These are phyloP conservation scores for Tillus elongatus DNA, from an alignment of 2,888 invertebrate species.

Conservation along the genomic window DNA sequence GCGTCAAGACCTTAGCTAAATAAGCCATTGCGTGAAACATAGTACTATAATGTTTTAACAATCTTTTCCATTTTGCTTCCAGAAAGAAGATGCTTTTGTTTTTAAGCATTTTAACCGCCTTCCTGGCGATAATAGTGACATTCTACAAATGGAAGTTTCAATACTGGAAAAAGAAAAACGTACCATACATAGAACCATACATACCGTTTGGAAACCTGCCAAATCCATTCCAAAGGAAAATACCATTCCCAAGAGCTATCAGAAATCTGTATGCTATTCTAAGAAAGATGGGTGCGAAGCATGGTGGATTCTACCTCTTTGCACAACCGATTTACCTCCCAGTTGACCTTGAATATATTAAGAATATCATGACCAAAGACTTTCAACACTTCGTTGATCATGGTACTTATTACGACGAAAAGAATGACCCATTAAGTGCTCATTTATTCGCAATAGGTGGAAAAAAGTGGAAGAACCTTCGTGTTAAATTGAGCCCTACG, in stretches of 20 bases:
- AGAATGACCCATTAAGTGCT: slow-evolving; percentile 16
- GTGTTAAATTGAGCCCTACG: slow-evolving; percentile 16
- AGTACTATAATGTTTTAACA: no score
- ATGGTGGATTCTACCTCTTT: slow-evolving; percentile 14
- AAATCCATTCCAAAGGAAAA: slow-evolving; percentile 7
- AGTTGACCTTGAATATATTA: slow-evolving; percentile 13
- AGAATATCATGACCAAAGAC: slow-evolving; percentile 15
- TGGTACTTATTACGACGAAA: slow-evolving; percentile 15
- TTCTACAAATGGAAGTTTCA: not conserved
- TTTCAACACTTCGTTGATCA: slow-evolving; percentile 16
- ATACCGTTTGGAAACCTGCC: slow-evolving; percentile 12
- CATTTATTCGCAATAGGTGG: slow-evolving; percentile 17
- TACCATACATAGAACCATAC: slow-evolving; percentile 8
- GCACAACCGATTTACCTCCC: slow-evolving; percentile 10
- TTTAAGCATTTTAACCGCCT: no score
- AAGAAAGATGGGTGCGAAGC: slow-evolving; percentile 10
- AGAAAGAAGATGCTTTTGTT: no score
- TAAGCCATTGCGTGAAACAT: no score
- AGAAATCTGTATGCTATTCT: slow-evolving; percentile 11
- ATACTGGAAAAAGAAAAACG: slow-evolving; percentile 9
- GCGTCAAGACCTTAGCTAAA: no score
- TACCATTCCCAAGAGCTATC: slow-evolving; percentile 5
- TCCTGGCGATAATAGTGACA: no score
- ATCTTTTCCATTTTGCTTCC: no score
- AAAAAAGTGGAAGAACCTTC: slow-evolving; percentile 14